Evolutionary conservation across 2,888 invertebrate species (phyloP).

Genomic region (Drosophila antonietae): DNA sequence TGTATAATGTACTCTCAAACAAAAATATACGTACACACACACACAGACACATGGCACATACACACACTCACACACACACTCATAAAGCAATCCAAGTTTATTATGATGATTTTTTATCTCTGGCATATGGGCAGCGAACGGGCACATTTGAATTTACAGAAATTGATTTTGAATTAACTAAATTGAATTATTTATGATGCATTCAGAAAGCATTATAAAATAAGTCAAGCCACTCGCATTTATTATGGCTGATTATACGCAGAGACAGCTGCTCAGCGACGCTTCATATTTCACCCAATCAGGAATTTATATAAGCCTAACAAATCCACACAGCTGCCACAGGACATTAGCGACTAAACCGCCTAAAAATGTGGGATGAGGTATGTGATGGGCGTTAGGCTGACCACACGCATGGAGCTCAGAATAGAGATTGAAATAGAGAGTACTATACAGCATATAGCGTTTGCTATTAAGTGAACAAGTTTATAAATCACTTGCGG

Average conservation of each 20-base stretch:
- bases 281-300: conserved; percentile 58
- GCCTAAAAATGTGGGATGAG: conserved; percentile 2
- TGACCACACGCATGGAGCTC: conserved; percentile 34
- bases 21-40: conserved; percentile 12
- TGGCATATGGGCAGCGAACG: conserved; percentile 26
- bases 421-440: neutral
- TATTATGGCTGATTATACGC: conserved; percentile 44
- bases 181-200: conserved; percentile 74
- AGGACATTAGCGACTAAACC: conserved; percentile 14
- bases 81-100: conserved; percentile 40
- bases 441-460: neutral
- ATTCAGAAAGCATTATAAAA: conserved; percentile 55
- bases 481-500: neutral
- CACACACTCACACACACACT: neutral
- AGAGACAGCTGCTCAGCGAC: conserved; percentile 51
- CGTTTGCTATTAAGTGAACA: neutral
- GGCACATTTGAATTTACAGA: conserved; percentile 60
- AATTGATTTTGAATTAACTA: conserved; percentile 74
- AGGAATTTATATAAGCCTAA: conserved; percentile 53
- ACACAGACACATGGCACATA: neutral
- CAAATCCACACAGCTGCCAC: conserved; percentile 66
- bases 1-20: conserved; percentile 58
- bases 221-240: conserved; percentile 51
- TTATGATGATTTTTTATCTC: conserved; percentile 62
- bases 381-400: neutral